Evolutionary conservation across 2,113 vertebrate species (phyloP).

Genomic region (Sebastes schlegelii): DNA sequence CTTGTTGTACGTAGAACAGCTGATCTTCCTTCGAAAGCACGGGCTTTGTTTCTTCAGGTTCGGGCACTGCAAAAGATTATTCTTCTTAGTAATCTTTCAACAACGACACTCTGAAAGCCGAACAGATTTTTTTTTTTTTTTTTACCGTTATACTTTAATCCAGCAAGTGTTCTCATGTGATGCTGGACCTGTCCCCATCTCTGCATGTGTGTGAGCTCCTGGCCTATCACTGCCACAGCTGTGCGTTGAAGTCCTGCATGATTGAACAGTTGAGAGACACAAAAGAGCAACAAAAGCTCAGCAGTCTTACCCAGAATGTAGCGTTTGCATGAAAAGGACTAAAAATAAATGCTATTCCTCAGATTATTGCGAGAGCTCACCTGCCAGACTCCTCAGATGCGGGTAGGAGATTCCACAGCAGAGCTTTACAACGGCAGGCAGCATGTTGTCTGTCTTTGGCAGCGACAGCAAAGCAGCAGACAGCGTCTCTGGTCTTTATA

Average conservation of each 20-base stretch:
- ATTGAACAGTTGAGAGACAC: not conserved
- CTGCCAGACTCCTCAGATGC: constrained; percentile 80
- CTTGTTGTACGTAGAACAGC: constrained; percentile 74
- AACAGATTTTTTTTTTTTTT: not conserved
- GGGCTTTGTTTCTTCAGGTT: not conserved
- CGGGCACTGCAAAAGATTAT: constrained; percentile 53
- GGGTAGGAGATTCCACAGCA: constrained; percentile 89
- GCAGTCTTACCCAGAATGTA: not conserved
- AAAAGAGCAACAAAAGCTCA: not conserved
- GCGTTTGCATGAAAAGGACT: not conserved
- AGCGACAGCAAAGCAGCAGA: constrained; percentile 43
- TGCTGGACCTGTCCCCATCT: constrained; percentile 21
- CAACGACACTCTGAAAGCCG: not conserved
- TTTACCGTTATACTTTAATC: constrained; percentile 46
- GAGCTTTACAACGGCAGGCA: constrained; percentile 86
- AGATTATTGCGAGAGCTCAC: constrained; percentile 62
- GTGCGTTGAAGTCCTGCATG: constrained; percentile 80
- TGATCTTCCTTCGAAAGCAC: constrained; percentile 55
- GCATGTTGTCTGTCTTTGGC: constrained; percentile 74
- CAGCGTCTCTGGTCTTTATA: constrained; percentile 76
- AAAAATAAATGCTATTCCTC: not conserved
- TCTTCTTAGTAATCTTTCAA: not conserved
- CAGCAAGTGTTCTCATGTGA: constrained; percentile 4
- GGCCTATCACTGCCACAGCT: constrained; percentile 76
- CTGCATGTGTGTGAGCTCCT: constrained; percentile 73